Percentiles rank a stretch among this genome's conserved stretches.
phyloP scores from a whole-genome alignment of 2,888 invertebrate genomes.

The Ennomos fuscantarius region DNA sequence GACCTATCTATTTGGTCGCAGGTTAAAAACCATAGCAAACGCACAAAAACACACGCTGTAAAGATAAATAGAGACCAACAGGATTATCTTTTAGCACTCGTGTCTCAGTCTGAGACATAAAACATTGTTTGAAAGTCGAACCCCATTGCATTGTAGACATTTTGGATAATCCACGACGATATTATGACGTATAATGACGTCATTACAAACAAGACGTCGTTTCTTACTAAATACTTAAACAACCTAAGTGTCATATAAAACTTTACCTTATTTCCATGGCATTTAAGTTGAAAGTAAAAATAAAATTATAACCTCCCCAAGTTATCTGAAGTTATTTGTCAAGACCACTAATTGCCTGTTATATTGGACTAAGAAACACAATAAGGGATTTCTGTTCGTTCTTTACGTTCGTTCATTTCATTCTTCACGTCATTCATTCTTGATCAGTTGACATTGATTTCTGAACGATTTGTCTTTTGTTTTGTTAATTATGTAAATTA shows the following conservation, averaged over 20 bases:
- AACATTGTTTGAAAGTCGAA: slow-evolving; percentile 6
- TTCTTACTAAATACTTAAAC: slow-evolving; percentile 19
- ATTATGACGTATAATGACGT: slow-evolving; percentile 26
- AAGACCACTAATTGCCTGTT: slow-evolving; percentile 65
- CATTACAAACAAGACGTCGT: slow-evolving; percentile 26
- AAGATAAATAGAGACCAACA: too few relatives aligned
- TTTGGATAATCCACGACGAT: slow-evolving; percentile 51
- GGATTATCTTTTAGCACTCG: too few relatives aligned
- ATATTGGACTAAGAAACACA: slow-evolving; percentile 51
- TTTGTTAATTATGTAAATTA: slow-evolving; percentile 19
- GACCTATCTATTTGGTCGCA: too few relatives aligned
- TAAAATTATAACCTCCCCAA: slow-evolving; percentile 47
- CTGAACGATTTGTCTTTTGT: slow-evolving; percentile 10
- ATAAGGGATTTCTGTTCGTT: slow-evolving; percentile 45
- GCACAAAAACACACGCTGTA: too few relatives aligned
- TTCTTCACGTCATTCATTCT: slow-evolving; percentile 27
- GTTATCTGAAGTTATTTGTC: slow-evolving; percentile 61
- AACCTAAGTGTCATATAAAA: neutral
- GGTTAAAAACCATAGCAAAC: too few relatives aligned
- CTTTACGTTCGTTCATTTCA: slow-evolving; percentile 36
- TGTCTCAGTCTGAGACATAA: neutral
- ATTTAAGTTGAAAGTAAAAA: slow-evolving; percentile 24
- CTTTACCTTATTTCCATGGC: neutral
- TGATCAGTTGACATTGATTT: slow-evolving; percentile 26
- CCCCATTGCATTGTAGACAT: slow-evolving; percentile 16